Conservation (phyloP, 2,888 invertebrate species). For the Agrilus cyanescens region DNA sequence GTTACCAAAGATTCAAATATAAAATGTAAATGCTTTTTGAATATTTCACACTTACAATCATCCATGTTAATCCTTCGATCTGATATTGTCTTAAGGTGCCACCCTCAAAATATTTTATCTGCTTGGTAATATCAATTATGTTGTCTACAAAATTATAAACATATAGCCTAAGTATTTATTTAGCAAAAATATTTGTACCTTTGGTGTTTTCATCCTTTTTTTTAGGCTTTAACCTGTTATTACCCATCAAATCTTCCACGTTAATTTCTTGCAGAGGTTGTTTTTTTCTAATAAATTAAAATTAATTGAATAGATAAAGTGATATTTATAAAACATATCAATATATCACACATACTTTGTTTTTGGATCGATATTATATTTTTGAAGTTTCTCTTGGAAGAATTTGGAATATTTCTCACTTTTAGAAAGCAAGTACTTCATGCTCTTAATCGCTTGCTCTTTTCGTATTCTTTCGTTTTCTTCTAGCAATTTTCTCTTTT, state of each 20-base stretch:
- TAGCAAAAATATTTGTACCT: not conserved
- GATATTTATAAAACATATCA: too few species aligned
- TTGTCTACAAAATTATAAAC: conserved; percentile 5
- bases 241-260: conserved; percentile 1
- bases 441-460: conserved; percentile 17
- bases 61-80: conserved; percentile 54
- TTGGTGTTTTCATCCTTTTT: not conserved
- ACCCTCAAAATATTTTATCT: conserved; percentile 25
- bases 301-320: too few species aligned
- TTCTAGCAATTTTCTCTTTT: not conserved
- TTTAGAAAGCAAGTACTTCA: conserved; percentile 17
- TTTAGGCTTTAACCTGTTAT: not conserved
- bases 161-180: not conserved
- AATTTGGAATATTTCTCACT: conserved; percentile 19
- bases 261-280: not conserved
- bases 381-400: conserved; percentile 16
- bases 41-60: conserved; percentile 37
- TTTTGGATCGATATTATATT: conserved; percentile 9
- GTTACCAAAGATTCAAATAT: not conserved
- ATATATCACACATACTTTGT: conserved; percentile 4
- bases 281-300: too few species aligned
- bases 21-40: not conserved
- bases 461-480: conserved; percentile 5
- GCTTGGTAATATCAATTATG: conserved; percentile 5
- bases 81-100: conserved; percentile 49